Evolutionary conservation across 2,797 vertebrate genomes (phyloP).

Genomic region (Spondyliosoma cantharus): DNA sequence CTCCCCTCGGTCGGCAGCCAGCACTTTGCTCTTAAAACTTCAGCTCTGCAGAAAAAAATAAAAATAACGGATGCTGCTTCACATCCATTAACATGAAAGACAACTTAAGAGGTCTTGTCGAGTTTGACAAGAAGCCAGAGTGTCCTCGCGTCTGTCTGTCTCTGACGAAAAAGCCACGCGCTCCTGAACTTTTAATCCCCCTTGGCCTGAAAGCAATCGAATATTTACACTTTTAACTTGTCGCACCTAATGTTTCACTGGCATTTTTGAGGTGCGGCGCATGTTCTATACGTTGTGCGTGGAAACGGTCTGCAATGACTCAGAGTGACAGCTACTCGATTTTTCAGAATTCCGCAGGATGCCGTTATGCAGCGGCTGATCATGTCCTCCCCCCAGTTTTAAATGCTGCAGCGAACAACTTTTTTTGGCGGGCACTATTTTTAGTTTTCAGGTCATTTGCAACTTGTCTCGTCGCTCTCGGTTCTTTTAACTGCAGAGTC

Average conservation of each 20-base stretch:
- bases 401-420: constrained; percentile 55
- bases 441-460: constrained; percentile 77
- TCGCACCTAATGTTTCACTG: background rate
- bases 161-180: constrained; percentile 10
- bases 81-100: constrained; percentile 68
- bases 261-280: constrained; percentile 17
- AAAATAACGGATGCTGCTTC: constrained; percentile 25
- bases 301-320: background rate
- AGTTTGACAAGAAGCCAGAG: constrained; percentile 42
- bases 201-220: constrained; percentile 9
- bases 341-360: constrained; percentile 6
- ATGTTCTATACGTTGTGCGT: background rate
- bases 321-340: constrained; percentile 34
- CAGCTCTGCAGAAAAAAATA: constrained; percentile 1
- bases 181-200: constrained; percentile 36
- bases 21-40: constrained; percentile 68
- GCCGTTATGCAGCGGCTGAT: constrained; percentile 6
- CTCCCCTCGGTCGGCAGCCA: constrained; percentile 9
- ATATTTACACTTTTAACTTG: constrained; percentile 2
- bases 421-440: constrained; percentile 67
- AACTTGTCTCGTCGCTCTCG: constrained; percentile 62
- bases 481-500: constrained; percentile 63
- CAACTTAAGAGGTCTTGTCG: constrained; percentile 60
- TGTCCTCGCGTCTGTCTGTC: constrained; percentile 27
- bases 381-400: background rate